Percentiles rank a stretch among this genome's conserved stretches.
These are phyloP conservation scores for Gallinago undulata DNA, from an alignment of 2,113 vertebrate species.

Conservation along the genomic window DNA sequence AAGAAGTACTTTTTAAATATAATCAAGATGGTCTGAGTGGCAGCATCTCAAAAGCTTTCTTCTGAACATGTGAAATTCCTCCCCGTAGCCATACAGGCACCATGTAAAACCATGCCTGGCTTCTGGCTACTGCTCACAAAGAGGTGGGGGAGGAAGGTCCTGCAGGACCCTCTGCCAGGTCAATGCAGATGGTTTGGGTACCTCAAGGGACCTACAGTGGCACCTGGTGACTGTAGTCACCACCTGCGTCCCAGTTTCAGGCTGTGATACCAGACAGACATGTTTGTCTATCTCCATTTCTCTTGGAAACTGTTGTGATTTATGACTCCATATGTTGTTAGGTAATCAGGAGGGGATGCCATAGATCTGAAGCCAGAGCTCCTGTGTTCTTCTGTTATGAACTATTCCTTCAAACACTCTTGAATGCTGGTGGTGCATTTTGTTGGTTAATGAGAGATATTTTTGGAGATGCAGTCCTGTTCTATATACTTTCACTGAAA, in stretches of 20 bases:
- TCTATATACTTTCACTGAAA: constrained; percentile 48
- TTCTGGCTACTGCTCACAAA: not conserved
- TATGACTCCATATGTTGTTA: constrained; percentile 4
- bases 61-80: not conserved
- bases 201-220: not conserved
- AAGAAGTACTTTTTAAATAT: not conserved
- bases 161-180: not conserved
- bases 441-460: constrained; percentile 41
- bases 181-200: not conserved
- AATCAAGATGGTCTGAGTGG: not conserved
- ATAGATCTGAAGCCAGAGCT: constrained; percentile 37
- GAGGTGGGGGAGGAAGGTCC: not conserved
- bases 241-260: not conserved
- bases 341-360: constrained; percentile 3
- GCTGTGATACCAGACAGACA: not conserved
- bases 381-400: not conserved
- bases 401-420: constrained; percentile 3
- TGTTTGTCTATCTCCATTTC: not conserved
- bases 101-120: not conserved
- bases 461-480: constrained; percentile 40
- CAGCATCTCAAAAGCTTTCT: not conserved
- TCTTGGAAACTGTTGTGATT: constrained; percentile 34
- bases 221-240: not conserved
- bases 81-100: not conserved
- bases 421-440: constrained; percentile 55